Evolutionary conservation across 1,140 invertebrate species (phyloP).

Genomic region (Bombus ignitus): DNA sequence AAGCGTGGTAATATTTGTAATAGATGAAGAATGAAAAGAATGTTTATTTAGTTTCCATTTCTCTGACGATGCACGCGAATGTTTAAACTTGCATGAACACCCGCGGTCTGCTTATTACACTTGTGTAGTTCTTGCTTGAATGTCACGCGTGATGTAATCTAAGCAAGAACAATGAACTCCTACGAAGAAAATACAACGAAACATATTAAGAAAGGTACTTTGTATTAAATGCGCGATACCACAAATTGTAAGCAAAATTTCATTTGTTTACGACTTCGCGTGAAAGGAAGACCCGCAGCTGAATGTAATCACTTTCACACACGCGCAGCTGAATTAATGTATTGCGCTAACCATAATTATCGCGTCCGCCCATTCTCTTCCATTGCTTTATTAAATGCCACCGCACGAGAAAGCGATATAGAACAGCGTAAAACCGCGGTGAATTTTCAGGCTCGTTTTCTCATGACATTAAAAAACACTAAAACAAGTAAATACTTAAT

Average conservation of each 20-base stretch:
- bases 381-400: background rate
- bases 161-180: too few relatives aligned
- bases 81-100: too few relatives aligned
- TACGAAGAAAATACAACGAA: background rate
- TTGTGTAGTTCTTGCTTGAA: too few relatives aligned
- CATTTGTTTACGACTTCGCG: background rate
- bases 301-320: background rate
- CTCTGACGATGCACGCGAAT: too few relatives aligned
- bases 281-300: background rate
- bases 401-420: background rate
- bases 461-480: background rate
- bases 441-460: background rate
- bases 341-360: background rate
- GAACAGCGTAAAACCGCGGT: background rate
- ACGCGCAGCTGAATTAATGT: background rate
- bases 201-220: background rate
- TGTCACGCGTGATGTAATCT: too few relatives aligned
- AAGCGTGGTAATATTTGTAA: too few relatives aligned
- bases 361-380: background rate
- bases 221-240: background rate
- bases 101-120: too few relatives aligned
- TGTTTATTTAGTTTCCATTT: too few relatives aligned
- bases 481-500: background rate
- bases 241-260: background rate
- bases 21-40: too few relatives aligned